A percentile compares a stretch with the other conserved stretches of the same genome.
Conservation (phyloP, 2,888 invertebrate genomes). For the Tetropium fuscum region DNA sequence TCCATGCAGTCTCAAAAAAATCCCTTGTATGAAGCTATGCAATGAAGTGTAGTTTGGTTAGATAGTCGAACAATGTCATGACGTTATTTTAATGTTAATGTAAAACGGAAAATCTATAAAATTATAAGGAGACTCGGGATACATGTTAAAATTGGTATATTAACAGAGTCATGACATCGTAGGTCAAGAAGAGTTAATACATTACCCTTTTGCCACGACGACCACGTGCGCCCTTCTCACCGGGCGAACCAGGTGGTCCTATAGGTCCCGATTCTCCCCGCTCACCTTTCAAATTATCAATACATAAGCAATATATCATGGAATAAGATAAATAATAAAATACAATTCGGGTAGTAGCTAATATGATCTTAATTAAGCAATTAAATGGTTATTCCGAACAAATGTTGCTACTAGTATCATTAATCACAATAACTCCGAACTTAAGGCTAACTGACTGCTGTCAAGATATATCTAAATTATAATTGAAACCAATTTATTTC, state of each 20-base stretch:
- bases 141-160: constrained; percentile 9
- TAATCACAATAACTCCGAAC: too few species aligned
- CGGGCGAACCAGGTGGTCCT: constrained; percentile 81
- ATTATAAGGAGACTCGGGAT: not conserved
- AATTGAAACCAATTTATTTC: too few species aligned
- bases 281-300: constrained; percentile 71
- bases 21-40: constrained; percentile 61
- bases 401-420: too few species aligned
- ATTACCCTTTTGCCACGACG: constrained; percentile 95
- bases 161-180: constrained; percentile 35
- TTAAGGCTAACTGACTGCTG: too few species aligned
- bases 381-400: too few species aligned
- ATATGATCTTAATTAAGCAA: too few species aligned
- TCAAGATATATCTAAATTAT: too few species aligned
- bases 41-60: constrained; percentile 61
- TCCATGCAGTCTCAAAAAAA: constrained; percentile 37
- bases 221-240: constrained; percentile 92
- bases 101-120: not conserved
- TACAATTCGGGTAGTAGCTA: not conserved
- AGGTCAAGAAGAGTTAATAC: constrained; percentile 52
- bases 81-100: constrained; percentile 36
- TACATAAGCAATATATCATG: constrained; percentile 2
- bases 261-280: constrained; percentile 84
- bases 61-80: constrained; percentile 49
- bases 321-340: not conserved